Evolutionary conservation across 2,113 vertebrate species (phyloP), one percentile per base, ranked within the genome.

Genomic region (Poecile atricapillus): DNA sequence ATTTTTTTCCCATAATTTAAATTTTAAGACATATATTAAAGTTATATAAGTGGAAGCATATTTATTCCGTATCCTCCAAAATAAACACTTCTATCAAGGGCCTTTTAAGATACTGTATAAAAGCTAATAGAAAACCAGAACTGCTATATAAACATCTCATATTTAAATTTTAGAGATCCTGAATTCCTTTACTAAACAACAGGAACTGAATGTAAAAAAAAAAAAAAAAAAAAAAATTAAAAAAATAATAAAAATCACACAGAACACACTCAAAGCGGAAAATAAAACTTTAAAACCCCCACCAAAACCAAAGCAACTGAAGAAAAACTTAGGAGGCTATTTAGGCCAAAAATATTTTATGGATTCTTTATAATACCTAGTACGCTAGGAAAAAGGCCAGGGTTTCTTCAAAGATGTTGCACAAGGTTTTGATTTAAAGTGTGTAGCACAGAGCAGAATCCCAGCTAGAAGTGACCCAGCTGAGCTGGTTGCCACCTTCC

Each of bases 121-220:
- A 98, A 98, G 97, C 94, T 94, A 97, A 97, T 97, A 98, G 95
- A 97, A 98, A 98, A 97, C 86, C 96, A 97, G 97, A 97, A 96
- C 90, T 93, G 96, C 92, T 91, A 95, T 98, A 97, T 96, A 98
- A 98, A 98, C 83, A 96, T 97, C 96, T 97, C 96, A 92, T 96
- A 97, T 97, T 97, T 97, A 97, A 98, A 97, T 91, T 89, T 97
- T 88, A 95, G 91, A 97, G 96, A 96, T 97, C 94, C 96, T 97
- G 85, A 86, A 94, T 95, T 97, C 89, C 87, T 95, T 95, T 95
- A 94, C 79, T 92, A 95, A 94, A 95, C 77, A 97, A 95, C 56
- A 97, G 79, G 78, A 96, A 97, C 60, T 18, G 68, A 91, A 88
- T 44, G 62, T 7, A 7, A 52, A 73, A 86, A 85, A 30, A 39